These are phyloP conservation scores for Spermophilus dauricus DNA, from an alignment of 2,113 vertebrate genomes.

Conservation along the genomic window DNA sequence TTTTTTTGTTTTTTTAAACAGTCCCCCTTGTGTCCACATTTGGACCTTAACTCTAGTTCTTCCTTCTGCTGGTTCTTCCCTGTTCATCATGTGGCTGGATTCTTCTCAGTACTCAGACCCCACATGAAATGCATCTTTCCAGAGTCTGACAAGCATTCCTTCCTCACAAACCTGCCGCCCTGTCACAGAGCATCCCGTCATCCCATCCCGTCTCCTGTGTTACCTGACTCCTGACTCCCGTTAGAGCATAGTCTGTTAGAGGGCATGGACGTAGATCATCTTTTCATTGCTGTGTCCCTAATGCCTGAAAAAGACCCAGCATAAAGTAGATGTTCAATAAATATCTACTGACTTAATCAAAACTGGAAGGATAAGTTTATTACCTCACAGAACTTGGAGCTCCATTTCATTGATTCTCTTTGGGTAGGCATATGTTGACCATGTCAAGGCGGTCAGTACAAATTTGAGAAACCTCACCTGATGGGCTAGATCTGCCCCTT, in stretches of 20 bases:
- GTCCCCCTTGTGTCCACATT: background rate
- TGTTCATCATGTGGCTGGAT: background rate
- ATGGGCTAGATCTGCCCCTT: background rate
- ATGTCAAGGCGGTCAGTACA: background rate
- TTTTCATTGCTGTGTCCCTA: background rate
- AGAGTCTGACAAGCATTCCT: background rate
- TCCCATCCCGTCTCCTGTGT: background rate
- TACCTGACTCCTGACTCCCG: background rate
- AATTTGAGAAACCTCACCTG: background rate
- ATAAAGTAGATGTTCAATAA: background rate
- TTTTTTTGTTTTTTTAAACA: background rate
- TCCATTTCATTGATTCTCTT: background rate
- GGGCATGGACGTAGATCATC: rapidly evolving
- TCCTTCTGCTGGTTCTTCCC: background rate
- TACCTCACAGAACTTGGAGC: background rate
- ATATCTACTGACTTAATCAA: background rate
- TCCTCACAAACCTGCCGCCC: background rate
- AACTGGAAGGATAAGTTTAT: background rate
- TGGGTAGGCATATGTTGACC: background rate
- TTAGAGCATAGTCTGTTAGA: background rate
- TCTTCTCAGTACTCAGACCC: background rate
- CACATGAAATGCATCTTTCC: background rate
- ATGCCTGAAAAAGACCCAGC: background rate
- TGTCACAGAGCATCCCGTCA: background rate
- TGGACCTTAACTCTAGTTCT: background rate